These are phyloP conservation scores for Hydractinia echinata DNA, from an alignment of 30 jellyfish, hydroid and myxozoan species.

Conservation along the genomic window DNA sequence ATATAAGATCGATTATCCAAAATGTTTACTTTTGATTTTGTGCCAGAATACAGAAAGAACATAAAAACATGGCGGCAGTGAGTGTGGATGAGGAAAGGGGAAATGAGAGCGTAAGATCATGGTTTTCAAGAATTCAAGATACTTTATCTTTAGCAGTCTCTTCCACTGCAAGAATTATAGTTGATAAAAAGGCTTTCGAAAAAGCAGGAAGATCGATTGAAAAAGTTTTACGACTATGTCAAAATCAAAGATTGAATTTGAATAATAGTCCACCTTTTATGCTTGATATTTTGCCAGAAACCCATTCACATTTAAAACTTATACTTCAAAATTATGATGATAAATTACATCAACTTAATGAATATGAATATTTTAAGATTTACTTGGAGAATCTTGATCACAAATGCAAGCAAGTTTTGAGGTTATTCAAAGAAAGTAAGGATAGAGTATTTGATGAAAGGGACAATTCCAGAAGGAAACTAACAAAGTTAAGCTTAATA, in stretches of 20 bases:
- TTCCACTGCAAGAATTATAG: constrained; percentile 37
- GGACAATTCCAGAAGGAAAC: constrained; percentile 85
- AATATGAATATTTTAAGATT: constrained; percentile 79
- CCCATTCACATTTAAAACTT: constrained; percentile 79
- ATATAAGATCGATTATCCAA: neutral
- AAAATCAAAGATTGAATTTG: constrained; percentile 63
- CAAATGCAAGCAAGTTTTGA: constrained; percentile 85
- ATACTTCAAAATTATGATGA: constrained; percentile 69
- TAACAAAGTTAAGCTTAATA: constrained; percentile 78
- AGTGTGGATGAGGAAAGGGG: constrained; percentile 27
- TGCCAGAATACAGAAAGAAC: neutral
- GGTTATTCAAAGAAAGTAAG: constrained; percentile 77
- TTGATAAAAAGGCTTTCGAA: constrained; percentile 82
- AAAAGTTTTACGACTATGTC: constrained; percentile 82
- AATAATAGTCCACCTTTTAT: constrained; percentile 96
- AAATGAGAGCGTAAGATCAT: constrained; percentile 28
- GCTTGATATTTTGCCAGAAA: constrained; percentile 89
- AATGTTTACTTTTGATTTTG: constrained; percentile 11
- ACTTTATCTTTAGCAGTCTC: constrained; percentile 38
- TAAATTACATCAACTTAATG: constrained; percentile 61
- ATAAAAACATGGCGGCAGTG: constrained; percentile 35
- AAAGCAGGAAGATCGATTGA: constrained; percentile 84
- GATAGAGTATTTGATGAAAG: constrained; percentile 78
- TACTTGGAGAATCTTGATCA: constrained; percentile 69
- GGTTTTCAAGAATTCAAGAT: constrained; percentile 39